Conservation (phyloP, 1,140 invertebrate species). For the Temnothorax longispinosus region DNA sequence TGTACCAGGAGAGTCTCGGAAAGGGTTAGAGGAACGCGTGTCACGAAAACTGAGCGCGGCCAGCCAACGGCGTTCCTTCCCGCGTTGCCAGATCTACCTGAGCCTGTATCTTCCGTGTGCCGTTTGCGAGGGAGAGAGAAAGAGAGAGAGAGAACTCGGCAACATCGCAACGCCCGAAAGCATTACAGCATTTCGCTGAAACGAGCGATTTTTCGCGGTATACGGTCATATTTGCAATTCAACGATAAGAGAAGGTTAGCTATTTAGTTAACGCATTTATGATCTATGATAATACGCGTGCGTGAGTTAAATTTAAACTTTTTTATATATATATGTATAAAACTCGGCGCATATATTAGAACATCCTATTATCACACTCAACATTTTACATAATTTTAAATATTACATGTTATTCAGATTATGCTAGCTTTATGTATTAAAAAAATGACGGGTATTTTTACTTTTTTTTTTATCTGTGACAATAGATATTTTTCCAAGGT, state of each 20-base stretch:
- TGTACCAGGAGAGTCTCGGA: neutral
- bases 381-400: neutral
- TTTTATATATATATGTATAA: neutral
- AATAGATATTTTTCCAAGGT: neutral
- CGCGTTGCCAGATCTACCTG: slow-evolving; percentile 36
- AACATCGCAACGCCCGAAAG: slow-evolving; percentile 8
- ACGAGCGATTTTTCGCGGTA: slow-evolving; percentile 4
- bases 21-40: slow-evolving; percentile 38
- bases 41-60: slow-evolving; percentile 36
- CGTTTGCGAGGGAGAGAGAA: neutral
- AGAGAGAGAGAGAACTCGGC: neutral
- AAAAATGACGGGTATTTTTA: neutral
- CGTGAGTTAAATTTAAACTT: neutral
- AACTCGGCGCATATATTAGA: neutral
- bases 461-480: too few species aligned
- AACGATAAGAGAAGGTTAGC: neutral
- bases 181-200: slow-evolving; percentile 37
- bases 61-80: slow-evolving; percentile 22
- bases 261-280: neutral
- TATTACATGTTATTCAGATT: neutral
- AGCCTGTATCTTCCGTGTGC: slow-evolving; percentile 14
- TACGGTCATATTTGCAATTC: neutral
- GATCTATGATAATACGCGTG: neutral
- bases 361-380: neutral
- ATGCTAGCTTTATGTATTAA: neutral